phyloP scores from a whole-genome alignment of 92 coral and sea anemone species.

The Epizoanthus rinbou region DNA sequence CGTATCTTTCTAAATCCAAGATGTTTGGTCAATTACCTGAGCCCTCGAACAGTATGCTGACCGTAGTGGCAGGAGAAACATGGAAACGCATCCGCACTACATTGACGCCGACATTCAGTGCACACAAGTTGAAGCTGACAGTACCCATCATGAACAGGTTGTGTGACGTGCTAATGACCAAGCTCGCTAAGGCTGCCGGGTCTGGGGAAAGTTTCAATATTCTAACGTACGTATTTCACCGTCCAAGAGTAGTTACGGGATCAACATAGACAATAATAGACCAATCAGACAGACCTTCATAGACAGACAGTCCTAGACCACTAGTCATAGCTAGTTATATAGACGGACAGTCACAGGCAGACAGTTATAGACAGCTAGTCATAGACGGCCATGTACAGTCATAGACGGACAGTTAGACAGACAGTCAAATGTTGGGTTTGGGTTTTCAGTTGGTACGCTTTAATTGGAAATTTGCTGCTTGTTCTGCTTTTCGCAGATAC shows the following conservation, averaged over 20 bases:
- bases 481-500: constrained; percentile 41
- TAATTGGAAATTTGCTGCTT: background rate
- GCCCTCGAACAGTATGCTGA: background rate
- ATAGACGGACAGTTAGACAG: background rate
- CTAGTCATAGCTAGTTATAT: background rate
- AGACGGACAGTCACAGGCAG: background rate
- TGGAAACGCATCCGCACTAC: constrained; percentile 55
- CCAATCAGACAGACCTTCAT: no score
- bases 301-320: background rate
- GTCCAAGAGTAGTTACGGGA: no score
- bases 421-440: background rate
- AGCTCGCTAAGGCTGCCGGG: background rate
- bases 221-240: no score
- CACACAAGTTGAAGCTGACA: constrained; percentile 34
- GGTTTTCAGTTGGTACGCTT: no score
- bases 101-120: constrained; percentile 44
- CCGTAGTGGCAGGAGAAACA: constrained; percentile 20
- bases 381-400: background rate
- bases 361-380: background rate
- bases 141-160: constrained; percentile 27
- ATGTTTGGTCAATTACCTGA: background rate
- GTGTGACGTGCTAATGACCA: constrained; percentile 13
- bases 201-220: no score
- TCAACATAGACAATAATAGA: no score
- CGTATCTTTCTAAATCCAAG: no score